Base-by-base conservation (phyloP, 2,113 vertebrate genomes). In the Ancistrus triradiatus region DNA sequence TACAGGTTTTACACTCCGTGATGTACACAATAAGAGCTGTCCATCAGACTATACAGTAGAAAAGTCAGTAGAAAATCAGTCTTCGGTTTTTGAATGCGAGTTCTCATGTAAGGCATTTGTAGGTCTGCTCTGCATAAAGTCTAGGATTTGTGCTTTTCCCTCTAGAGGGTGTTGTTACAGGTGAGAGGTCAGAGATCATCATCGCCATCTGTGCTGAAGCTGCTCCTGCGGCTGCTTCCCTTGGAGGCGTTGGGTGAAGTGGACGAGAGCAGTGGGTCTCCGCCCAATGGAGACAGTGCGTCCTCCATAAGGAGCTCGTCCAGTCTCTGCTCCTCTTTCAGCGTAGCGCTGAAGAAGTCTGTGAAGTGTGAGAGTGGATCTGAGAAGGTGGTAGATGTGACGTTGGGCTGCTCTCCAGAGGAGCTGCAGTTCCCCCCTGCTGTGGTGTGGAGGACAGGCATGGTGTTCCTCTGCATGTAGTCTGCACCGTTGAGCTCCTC, bases 301-400 rank as follows among this genome's bases (percentile, higher is more conserved):
- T 93, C 90, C 10, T 93, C 89, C 81, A 96, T 84, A 47, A 97
- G 82, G 69, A 94, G 83, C 76, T 90, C 87, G 4, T 94, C 92
- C 70, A 97, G 83, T 52, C 85, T 83, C 22, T 94, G 94, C 61
- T 98, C 96, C 69, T 93, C 93, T 75, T 98, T 96, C 59, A 95
- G 87, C 35, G 93, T 88, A 1, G 91, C 86, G 0, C 92, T 93
- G 79, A 97, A 98, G 84, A 98, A 90, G 87, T 98, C 93, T 0
- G 95, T 97, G 81, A 98, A 98, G 77, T 97, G 93, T 19, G 94
- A 97, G 69, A 98, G 87, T 4, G 96, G 96, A 76, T 98, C 95
- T 1, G 93, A 95, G 86, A 94, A 98, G 7, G 88, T 85, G 49
- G 88, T 83, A 28, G 90, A 87, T 5, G 43, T 1, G 70, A 82